Base-by-base conservation (phyloP, 2,113 vertebrate species). In the Rhinogobius similis region DNA sequence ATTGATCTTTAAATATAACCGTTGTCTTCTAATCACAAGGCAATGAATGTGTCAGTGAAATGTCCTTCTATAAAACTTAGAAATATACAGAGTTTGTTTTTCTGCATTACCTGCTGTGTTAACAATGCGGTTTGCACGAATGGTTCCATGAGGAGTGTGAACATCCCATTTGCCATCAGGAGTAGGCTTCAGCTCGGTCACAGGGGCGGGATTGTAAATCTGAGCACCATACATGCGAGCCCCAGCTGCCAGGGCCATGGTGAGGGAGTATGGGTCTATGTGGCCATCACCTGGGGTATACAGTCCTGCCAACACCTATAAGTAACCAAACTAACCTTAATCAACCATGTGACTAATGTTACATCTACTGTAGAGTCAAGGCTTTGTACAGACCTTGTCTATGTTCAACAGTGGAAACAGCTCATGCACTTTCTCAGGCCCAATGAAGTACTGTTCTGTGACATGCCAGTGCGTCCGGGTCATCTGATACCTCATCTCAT, bases 211-310 rank as follows among this genome's bases (percentile, higher is more conserved):
- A 63, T 93, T 95, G 87, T 95, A 96, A 83, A 99, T 91, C n/a
- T 95, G 91, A n/a, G 96, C 97, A 4, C 97, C 96, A 0, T 97
- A 94, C 93, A 97, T 95, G 43, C 96, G 95, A 67, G 98, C 98
- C n/a, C 98, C 98, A 18, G 95, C 94, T 16, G 98, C 98, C 84
- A 99, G 88, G 9, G 97, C 96, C 97, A 99, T 99, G 0, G 98
- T 99, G 59, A 99, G 93, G 65, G 96, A 99, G 81, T 99, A 99
- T 0, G 97, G 97, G 88, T 99, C 98, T n/a, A 99, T 98, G 86
- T 99, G 97, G 27, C 98, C 98, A 67, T 99, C 98, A 68, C 94
- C 96, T 53, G 97, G 96, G 21, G 96, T 99, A 87, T 98, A 96
- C 10, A 99, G 90, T 32, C 97, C 98, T 46, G 95, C 96, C 87